phyloP scores from a whole-genome alignment of 35 echinoderm and acorn worm genomes.

The Lytechinus variegatus region DNA sequence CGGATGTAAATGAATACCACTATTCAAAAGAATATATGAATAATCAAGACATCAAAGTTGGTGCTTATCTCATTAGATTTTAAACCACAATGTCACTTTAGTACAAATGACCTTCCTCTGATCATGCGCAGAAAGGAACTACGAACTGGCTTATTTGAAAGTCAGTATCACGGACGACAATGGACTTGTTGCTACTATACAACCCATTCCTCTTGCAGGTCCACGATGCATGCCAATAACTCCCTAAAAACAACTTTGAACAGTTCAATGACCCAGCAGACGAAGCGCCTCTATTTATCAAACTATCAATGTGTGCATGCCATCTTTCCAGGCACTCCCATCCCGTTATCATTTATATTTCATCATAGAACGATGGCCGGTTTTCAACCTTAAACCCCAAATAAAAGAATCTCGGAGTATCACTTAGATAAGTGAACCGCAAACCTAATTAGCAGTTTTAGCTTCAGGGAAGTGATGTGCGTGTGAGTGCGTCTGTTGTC shows the following conservation, averaged over 20 bases:
- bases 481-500: not conserved
- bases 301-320: not conserved
- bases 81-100: too few species aligned
- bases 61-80: too few species aligned
- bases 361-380: not conserved
- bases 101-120: too few species aligned
- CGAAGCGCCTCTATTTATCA: not conserved
- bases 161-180: too few species aligned
- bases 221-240: too few species aligned
- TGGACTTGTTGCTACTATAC: too few species aligned
- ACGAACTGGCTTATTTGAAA: too few species aligned
- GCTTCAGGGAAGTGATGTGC: not conserved
- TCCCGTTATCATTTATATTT: not conserved
- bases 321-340: not conserved
- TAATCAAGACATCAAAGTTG: too few species aligned
- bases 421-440: conserved; percentile 10
- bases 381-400: not conserved
- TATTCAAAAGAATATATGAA: too few species aligned
- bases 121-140: too few species aligned
- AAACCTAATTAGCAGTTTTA: not conserved
- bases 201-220: too few species aligned
- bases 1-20: too few species aligned
- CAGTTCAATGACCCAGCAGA: not conserved
- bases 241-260: not conserved
- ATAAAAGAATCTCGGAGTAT: not conserved